A percentile compares a stretch with the other conserved stretches of the same genome.
Evolutionary conservation across 1,140 invertebrate genomes (phyloP).

Genomic region (Odontomachus brunneus): DNA sequence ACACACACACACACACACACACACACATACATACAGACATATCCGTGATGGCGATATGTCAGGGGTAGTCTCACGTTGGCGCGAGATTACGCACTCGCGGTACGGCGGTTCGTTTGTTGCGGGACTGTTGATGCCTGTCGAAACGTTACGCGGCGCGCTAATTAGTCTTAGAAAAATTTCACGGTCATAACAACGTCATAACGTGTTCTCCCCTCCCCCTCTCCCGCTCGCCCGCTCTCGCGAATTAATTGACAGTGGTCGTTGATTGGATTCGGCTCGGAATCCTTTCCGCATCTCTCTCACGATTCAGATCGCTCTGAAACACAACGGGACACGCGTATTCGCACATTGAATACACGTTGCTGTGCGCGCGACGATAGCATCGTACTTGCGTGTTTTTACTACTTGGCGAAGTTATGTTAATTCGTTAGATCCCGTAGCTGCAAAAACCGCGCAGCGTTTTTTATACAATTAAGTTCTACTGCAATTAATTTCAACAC

Average conservation of each 20-base stretch:
- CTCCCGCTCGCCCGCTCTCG: too few relatives aligned
- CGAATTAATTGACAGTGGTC: background rate
- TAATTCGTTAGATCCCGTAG: background rate
- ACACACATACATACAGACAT: too few relatives aligned
- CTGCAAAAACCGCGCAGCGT: background rate
- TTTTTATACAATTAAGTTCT: background rate
- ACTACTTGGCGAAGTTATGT: background rate
- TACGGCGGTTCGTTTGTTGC: background rate
- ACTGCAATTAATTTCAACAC: background rate
- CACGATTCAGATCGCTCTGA: background rate
- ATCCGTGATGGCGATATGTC: background rate
- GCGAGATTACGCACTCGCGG: background rate
- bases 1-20: too few relatives aligned
- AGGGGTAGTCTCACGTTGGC: background rate
- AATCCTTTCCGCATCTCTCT: background rate
- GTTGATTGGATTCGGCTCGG: background rate
- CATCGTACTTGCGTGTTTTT: background rate
- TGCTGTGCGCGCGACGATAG: background rate
- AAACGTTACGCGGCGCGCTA: background rate
- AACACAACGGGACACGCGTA: background rate
- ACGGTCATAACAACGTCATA: background rate
- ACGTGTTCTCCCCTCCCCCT: too few relatives aligned
- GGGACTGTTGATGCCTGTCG: background rate
- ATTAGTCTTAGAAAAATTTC: background rate
- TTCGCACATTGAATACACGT: background rate